Conservation (phyloP, 2,797 vertebrate genomes). For the Pseudomugil tenellus region DNA sequence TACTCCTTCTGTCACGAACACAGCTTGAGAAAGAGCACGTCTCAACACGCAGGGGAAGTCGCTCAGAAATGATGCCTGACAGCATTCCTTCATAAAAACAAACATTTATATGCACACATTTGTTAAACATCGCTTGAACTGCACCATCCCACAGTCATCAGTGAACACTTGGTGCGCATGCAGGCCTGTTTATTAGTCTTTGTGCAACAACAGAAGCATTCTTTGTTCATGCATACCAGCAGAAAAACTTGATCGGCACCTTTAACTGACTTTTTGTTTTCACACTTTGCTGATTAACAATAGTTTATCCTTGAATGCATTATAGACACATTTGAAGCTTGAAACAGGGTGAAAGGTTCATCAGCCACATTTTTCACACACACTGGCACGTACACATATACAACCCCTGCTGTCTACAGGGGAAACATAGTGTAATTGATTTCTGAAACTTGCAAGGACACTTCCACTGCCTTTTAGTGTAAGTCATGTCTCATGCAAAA, state of each 20-base stretch:
- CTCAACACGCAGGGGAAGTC: constrained; percentile 56
- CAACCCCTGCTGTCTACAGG: constrained; percentile 38
- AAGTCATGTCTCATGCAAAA: constrained; percentile 66
- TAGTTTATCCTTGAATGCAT: constrained; percentile 5
- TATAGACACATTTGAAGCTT: constrained; percentile 39
- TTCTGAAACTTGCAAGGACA: constrained; percentile 71
- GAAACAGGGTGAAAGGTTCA: constrained; percentile 33
- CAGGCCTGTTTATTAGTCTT: constrained; percentile 29
- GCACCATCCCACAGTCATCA: constrained; percentile 16
- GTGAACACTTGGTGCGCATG: constrained; percentile 25
- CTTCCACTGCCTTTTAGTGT: constrained; percentile 60
- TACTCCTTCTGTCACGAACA: constrained; percentile 71
- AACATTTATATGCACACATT: constrained; percentile 20
- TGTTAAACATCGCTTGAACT: constrained; percentile 48
- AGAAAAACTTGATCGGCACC: constrained; percentile 1
- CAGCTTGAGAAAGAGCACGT: constrained; percentile 65
- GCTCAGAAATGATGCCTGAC: constrained; percentile 61
- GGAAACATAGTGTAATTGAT: constrained; percentile 66
- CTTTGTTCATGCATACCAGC: constrained; percentile 33
- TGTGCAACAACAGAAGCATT: constrained; percentile 20
- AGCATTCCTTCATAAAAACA: constrained; percentile 67
- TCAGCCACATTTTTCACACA: neutral
- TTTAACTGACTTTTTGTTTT: constrained; percentile 27
- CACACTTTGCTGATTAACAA: constrained; percentile 14
- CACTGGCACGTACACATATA: constrained; percentile 41